Evolutionary conservation across 2,888 invertebrate species (phyloP), one percentile per base, ranked within the genome.

Genomic region (Glyphotaelius pellucidus): DNA sequence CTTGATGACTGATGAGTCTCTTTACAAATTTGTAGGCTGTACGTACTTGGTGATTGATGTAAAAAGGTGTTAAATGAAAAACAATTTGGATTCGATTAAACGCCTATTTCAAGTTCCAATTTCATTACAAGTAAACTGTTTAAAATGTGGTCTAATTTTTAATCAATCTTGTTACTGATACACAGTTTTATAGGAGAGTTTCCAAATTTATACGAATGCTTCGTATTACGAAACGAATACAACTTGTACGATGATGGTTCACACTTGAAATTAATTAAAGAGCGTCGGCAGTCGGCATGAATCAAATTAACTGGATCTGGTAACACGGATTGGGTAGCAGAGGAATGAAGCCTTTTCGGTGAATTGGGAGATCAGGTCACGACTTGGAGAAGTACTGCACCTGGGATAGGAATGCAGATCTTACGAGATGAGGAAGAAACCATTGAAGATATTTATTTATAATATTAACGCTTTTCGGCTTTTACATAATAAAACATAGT

Each of bases 201-300:
- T 30, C 42, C 42, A 42, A 38, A 15, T 35, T 31, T 30, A n/a
- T 67, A 87, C 87, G 7, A 67, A 87, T 87, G 87, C 32, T 87
- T 87, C 52, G 31, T 32, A 67, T 87, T 87, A 87, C 32, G 52
- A 67, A 52, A 87, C 67, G 42, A 52, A 67, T 19, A 38, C 30
- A 87, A 87, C 85, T n/a, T 38, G 52, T 86, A 86, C 14, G 87
- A 5, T 19, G 32, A 31, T 67, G 87, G 67, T 87, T 87, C 87
- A 87, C 87, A 87, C 87, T 32, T 67, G 32, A 35, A 87, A 67
- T 87, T 87, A 87, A 87, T 87, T 87, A 87, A 87, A 87, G 87
- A 87, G 87, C 7, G 87, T 67, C 67, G 67, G 87, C 52, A 32
- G 87, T 32, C 67, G 67, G 87, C 52, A 32, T 52, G 87, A 87